phyloP scores from a whole-genome alignment of 30 jellyfish, hydroid and myxozoan genomes.

The Mastigias papua region DNA sequence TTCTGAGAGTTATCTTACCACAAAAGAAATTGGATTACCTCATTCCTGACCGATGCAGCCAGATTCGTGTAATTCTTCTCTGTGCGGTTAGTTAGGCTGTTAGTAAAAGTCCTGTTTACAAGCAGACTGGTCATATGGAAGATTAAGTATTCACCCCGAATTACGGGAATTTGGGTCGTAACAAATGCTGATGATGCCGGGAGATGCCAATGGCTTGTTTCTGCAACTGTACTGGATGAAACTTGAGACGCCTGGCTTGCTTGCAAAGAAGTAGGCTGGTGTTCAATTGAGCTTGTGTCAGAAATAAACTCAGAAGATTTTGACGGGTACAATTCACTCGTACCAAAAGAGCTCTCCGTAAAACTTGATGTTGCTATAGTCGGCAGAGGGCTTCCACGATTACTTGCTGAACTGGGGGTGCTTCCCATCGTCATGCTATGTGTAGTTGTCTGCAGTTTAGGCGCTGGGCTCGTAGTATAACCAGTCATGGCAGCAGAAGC shows the following conservation, averaged over 20 bases:
- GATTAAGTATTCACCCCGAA: conserved; percentile 39
- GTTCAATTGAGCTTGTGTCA: not conserved
- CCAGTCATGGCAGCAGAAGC: not conserved
- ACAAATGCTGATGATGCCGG: conserved; percentile 11
- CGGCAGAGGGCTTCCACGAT: not conserved
- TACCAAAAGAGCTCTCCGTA: not conserved
- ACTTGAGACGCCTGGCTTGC: not conserved
- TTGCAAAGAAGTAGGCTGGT: not conserved
- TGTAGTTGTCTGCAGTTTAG: not conserved
- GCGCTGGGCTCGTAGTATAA: not conserved
- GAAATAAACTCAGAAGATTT: not conserved
- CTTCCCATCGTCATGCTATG: not conserved
- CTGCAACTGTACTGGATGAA: not conserved
- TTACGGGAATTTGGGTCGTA: conserved; percentile 62
- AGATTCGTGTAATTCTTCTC: conserved; percentile 21
- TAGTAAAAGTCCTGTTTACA: conserved; percentile 36
- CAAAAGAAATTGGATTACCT: conserved; percentile 36
- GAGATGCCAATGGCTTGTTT: not conserved
- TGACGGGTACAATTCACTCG: not conserved
- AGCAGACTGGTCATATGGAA: conserved; percentile 41
- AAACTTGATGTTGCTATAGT: not conserved
- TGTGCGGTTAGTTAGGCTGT: conserved; percentile 23
- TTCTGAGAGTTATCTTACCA: not conserved
- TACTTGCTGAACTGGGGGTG: not conserved
- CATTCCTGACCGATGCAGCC: conserved; percentile 18